Percentiles rank a stretch among this genome's conserved stretches.
Conservation (phyloP, 2,888 invertebrate species). For the Leucozona laternaria region DNA sequence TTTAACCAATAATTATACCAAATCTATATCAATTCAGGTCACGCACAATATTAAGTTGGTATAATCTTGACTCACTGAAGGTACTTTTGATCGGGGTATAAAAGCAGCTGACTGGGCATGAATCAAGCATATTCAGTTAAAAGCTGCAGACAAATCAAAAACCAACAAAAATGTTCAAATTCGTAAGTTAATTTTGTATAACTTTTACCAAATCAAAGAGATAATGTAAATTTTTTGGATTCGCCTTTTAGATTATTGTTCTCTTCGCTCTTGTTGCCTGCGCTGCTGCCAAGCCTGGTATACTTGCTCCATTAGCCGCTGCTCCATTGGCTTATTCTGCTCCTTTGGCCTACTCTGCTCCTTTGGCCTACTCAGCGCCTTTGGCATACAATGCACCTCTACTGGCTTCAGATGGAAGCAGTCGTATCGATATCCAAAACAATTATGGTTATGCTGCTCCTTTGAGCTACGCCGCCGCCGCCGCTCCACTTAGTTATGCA, state of each 20-base stretch:
- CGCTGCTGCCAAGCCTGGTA: slow-evolving; percentile 62
- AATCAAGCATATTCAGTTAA: slow-evolving; percentile 30
- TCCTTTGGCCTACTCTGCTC: slow-evolving; percentile 40
- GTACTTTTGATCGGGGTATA: not conserved
- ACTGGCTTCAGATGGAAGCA: slow-evolving; percentile 41
- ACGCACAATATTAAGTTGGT: slow-evolving; percentile 25
- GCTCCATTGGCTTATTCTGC: slow-evolving; percentile 76
- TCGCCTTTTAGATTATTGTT: slow-evolving; percentile 39
- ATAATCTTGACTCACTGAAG: not conserved
- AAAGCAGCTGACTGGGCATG: not conserved
- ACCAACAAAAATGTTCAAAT: slow-evolving; percentile 44
- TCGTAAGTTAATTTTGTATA: slow-evolving; percentile 30
- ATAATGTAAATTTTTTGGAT: slow-evolving; percentile 2
- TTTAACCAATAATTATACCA: not conserved
- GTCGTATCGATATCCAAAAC: slow-evolving; percentile 65
- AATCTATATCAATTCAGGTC: slow-evolving; percentile 10
- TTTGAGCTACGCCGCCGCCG: slow-evolving; percentile 86
- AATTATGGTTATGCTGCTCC: slow-evolving; percentile 64
- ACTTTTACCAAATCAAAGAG: not conserved
- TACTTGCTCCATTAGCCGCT: slow-evolving; percentile 36
- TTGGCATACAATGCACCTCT: slow-evolving; percentile 42
- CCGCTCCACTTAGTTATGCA: slow-evolving; percentile 85
- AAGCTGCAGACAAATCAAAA: slow-evolving; percentile 8
- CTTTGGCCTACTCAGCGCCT: slow-evolving; percentile 42
- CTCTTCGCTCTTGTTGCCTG: slow-evolving; percentile 60